phyloP scores from a whole-genome alignment of 35 echinoderm and acorn worm genomes.

The Ophiothrix spiculata region DNA sequence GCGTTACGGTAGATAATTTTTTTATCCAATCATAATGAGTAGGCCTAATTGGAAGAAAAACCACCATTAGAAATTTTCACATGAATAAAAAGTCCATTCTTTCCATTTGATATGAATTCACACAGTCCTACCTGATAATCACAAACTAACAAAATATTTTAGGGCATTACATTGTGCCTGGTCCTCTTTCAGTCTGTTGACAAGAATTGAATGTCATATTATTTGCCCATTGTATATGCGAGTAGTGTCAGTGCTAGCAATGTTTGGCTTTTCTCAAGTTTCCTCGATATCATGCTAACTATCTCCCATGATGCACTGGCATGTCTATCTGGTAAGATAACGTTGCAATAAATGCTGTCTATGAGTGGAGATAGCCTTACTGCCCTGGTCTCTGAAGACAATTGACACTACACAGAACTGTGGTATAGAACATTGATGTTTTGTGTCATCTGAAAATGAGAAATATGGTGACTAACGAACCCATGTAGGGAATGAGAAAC shows the following conservation, averaged over 20 bases:
- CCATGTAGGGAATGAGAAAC: too few relatives aligned
- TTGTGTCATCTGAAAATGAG: too few relatives aligned
- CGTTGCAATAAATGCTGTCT: not conserved
- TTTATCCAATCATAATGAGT: not conserved
- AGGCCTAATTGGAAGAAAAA: not conserved
- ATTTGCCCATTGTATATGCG: slow-evolving; percentile 9
- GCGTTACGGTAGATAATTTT: not conserved
- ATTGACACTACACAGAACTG: not conserved
- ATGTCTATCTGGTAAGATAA: not conserved
- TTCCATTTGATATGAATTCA: not conserved
- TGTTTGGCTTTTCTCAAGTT: slow-evolving; percentile 12
- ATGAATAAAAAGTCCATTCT: not conserved
- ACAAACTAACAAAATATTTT: not conserved
- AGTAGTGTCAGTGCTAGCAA: not conserved
- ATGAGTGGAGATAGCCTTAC: not conserved
- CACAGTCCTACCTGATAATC: not conserved
- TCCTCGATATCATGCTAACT: not conserved
- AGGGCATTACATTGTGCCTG: not conserved
- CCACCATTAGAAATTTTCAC: not conserved
- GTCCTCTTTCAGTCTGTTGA: not conserved
- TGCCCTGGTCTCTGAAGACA: not conserved
- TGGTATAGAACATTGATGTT: not conserved
- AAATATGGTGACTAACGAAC: too few relatives aligned
- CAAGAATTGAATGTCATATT: not conserved
- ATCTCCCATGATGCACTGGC: slow-evolving; percentile 9